phyloP scores from a whole-genome alignment of 2,113 vertebrate genomes.

The Boulengeromyrus knoepffleri region DNA sequence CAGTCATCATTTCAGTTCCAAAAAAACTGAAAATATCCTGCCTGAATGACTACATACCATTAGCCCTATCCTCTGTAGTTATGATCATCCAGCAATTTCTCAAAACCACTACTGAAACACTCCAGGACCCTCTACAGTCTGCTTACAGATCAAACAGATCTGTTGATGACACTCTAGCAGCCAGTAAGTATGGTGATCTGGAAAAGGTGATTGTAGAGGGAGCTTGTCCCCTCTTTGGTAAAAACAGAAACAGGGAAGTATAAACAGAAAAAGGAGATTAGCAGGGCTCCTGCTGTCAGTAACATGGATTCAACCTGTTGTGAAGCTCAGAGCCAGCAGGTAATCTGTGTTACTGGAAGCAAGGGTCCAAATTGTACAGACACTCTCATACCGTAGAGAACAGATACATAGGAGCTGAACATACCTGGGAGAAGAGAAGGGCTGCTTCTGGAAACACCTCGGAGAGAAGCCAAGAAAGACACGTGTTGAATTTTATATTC shows the following conservation, averaged over 20 bases:
- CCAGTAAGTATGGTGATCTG: neutral
- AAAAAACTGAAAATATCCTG: too few relatives aligned
- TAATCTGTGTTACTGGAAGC: constrained; percentile 58
- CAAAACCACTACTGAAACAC: too few relatives aligned
- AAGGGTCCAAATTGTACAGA: constrained; percentile 28
- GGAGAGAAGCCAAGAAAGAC: neutral
- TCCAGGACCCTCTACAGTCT: too few relatives aligned
- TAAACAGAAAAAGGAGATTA: neutral
- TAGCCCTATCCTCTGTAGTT: too few relatives aligned
- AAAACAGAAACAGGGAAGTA: neutral
- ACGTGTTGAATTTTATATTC: neutral
- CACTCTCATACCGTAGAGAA: neutral
- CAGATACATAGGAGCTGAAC: neutral
- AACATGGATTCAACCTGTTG: constrained; percentile 62
- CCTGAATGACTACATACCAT: too few relatives aligned
- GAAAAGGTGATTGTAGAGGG: too few relatives aligned
- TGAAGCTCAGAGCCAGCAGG: constrained; percentile 40
- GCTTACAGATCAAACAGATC: too few relatives aligned
- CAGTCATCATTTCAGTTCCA: too few relatives aligned
- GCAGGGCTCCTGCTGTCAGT: constrained; percentile 49
- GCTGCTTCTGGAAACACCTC: neutral
- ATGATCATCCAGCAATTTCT: too few relatives aligned
- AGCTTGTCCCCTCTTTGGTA: neutral
- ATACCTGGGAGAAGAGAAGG: neutral
- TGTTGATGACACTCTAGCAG: neutral